A percentile compares a stretch with the other conserved stretches of the same genome.
Conservation (phyloP, 2,797 vertebrate species). For the Labroides dimidiatus region DNA sequence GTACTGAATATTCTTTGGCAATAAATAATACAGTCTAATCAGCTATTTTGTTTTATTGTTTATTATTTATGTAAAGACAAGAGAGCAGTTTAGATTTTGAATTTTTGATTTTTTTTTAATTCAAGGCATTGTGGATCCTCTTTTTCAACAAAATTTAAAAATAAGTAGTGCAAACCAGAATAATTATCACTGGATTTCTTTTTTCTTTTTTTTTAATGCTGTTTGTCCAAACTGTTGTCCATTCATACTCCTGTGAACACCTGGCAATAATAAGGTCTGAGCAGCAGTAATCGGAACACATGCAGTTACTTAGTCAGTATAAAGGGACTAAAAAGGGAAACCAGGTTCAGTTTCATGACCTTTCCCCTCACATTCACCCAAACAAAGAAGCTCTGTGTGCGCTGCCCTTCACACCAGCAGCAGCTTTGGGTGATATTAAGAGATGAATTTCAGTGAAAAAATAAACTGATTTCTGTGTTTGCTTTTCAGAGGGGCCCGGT, state of each 20-base stretch:
- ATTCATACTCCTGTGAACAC: conserved; percentile 12
- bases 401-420: conserved; percentile 18
- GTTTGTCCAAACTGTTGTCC: not conserved
- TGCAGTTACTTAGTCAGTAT: conserved; percentile 32
- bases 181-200: too few species aligned
- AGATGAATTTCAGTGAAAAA: conserved; percentile 32
- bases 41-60: too few species aligned
- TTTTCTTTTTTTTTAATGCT: too few species aligned
- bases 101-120: too few species aligned
- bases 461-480: conserved; percentile 50
- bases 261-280: conserved; percentile 41
- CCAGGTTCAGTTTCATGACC: conserved; percentile 58
- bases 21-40: too few species aligned
- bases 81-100: too few species aligned
- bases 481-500: conserved; percentile 86
- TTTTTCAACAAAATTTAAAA: too few species aligned
- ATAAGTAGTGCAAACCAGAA: too few species aligned
- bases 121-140: too few species aligned
- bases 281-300: conserved; percentile 52
- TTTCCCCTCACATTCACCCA: conserved; percentile 37
- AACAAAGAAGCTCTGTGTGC: conserved; percentile 75
- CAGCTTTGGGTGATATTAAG: conserved; percentile 28
- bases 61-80: too few species aligned
- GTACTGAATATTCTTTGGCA: not conserved
- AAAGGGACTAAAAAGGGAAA: conserved; percentile 40